Percentiles rank a stretch among this genome's conserved stretches.
These are phyloP conservation scores for Pipa parva DNA, from an alignment of 2,113 vertebrate genomes.

Conservation along the genomic window DNA sequence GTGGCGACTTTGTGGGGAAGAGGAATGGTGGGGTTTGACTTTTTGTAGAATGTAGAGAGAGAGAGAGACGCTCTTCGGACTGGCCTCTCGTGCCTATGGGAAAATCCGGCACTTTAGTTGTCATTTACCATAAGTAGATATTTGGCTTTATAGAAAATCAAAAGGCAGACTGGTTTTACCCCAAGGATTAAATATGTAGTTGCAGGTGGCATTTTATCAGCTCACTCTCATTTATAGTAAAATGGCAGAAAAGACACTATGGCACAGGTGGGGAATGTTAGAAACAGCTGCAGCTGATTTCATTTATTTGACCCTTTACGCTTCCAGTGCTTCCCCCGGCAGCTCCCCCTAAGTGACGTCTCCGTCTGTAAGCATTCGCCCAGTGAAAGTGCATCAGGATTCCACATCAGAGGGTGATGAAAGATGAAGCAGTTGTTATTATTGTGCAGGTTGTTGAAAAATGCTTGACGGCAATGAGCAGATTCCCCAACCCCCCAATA, in stretches of 20 bases:
- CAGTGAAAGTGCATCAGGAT: background rate
- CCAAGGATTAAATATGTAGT: too few species aligned
- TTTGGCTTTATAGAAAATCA: too few species aligned
- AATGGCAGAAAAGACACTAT: too few species aligned
- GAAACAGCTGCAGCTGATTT: background rate
- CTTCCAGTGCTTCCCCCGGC: background rate
- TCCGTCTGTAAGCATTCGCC: background rate
- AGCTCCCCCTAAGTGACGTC: background rate
- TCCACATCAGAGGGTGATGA: constrained; percentile 7
- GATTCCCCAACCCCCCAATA: constrained; percentile 5
- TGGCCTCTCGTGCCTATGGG: too few species aligned
- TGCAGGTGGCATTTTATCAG: too few species aligned
- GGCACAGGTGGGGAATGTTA: background rate
- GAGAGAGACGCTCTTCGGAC: too few species aligned
- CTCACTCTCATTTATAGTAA: background rate
- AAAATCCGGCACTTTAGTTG: too few species aligned
- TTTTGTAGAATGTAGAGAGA: too few species aligned
- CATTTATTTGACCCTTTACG: background rate
- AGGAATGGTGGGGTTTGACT: too few species aligned
- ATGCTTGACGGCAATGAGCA: background rate
- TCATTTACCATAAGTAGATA: too few species aligned
- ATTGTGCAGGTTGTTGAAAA: background rate
- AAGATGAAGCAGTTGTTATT: background rate
- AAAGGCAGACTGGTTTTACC: too few species aligned
- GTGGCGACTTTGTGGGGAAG: too few species aligned